phyloP scores from a whole-genome alignment of 2,888 invertebrate species.

The Pristionchus entomophagus region DNA sequence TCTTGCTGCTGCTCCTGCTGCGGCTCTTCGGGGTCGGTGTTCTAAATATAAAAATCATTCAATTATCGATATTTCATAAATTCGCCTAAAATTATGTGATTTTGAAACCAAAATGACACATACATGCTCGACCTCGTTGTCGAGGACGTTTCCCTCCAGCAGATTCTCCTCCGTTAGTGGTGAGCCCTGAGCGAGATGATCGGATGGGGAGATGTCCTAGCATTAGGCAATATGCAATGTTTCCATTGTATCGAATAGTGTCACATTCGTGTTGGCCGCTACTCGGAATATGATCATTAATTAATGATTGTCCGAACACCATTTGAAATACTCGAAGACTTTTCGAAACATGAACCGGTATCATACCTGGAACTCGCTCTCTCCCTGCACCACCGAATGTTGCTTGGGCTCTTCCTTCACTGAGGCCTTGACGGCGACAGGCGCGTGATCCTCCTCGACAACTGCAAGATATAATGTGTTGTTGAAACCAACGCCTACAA shows the following conservation, averaged over 20 bases:
- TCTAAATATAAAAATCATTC: background rate
- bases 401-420: constrained; percentile 18
- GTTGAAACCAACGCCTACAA: too few species aligned
- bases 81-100: too few species aligned
- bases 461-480: too few species aligned
- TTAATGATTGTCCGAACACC: background rate
- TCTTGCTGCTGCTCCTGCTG: background rate
- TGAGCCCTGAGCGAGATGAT: background rate
- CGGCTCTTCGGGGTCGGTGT: background rate
- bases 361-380: constrained; percentile 13
- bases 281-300: too few species aligned
- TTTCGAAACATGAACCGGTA: too few species aligned
- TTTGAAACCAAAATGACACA: background rate
- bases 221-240: background rate
- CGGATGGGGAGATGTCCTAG: background rate
- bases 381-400: background rate
- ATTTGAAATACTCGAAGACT: background rate
- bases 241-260: background rate
- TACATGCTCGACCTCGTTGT: background rate
- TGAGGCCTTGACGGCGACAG: background rate
- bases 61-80: too few species aligned
- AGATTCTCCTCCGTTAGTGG: constrained; percentile 28
- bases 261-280: too few species aligned
- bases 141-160: background rate
- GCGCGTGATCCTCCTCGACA: background rate